phyloP scores from a whole-genome alignment of 1,140 invertebrate species.

The Drosophila persimilis region DNA sequence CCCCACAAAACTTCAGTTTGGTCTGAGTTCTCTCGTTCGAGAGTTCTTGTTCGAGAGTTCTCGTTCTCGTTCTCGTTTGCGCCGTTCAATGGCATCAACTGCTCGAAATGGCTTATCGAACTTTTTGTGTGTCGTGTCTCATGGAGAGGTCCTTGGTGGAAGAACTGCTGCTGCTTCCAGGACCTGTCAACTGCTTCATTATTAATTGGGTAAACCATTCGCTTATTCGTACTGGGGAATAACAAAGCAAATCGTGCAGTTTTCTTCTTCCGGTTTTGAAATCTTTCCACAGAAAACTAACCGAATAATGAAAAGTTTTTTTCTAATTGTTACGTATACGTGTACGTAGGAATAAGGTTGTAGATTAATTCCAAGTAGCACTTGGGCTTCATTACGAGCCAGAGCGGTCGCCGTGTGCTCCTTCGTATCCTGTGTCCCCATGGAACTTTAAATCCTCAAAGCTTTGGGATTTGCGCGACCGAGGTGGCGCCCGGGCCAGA shows the following conservation, averaged over 20 bases:
- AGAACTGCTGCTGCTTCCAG: not conserved
- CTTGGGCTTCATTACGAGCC: constrained; percentile 55
- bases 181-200: constrained; percentile 45
- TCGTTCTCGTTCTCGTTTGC: constrained; percentile 12
- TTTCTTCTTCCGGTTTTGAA: constrained; percentile 6
- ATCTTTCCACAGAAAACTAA: constrained; percentile 22
- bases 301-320: constrained; percentile 43
- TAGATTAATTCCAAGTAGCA: constrained; percentile 59
- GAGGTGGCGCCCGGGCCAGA: constrained; percentile 2
- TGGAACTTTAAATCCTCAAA: constrained; percentile 60
- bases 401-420: constrained; percentile 1
- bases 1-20: constrained; percentile 53
- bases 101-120: constrained; percentile 57
- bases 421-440: constrained; percentile 15
- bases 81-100: constrained; percentile 43
- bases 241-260: constrained; percentile 14
- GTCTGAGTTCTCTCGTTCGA: constrained; percentile 25
- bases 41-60: constrained; percentile 16
- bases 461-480: constrained; percentile 43
- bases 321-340: constrained; percentile 57
- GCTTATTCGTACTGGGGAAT: constrained; percentile 23
- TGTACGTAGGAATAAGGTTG: constrained; percentile 34
- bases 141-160: constrained; percentile 19
- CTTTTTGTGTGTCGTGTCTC: constrained; percentile 39
- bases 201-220: constrained; percentile 36